Percentiles rank a stretch among this genome's conserved stretches.
These are phyloP conservation scores for Perodicticus potto DNA, from an alignment of 2,797 vertebrate genomes.

Conservation along the genomic window DNA sequence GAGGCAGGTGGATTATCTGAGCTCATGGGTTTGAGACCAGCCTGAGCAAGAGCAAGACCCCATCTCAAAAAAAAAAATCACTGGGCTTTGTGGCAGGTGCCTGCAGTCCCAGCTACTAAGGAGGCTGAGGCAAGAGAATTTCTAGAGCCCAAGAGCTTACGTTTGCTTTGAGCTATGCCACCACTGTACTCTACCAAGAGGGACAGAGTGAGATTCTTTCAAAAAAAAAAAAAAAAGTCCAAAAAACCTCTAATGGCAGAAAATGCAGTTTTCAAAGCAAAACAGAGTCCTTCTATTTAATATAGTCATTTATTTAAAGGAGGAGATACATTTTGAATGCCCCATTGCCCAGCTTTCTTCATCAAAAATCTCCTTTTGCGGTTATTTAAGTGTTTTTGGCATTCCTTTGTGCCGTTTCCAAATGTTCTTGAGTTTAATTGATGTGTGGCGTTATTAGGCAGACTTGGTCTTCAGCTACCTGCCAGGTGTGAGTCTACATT, in stretches of 20 bases:
- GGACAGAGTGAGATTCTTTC: no score
- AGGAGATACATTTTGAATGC: neutral
- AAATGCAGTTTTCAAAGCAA: slow-evolving; percentile 1
- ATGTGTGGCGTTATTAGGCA: neutral
- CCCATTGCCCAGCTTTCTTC: neutral
- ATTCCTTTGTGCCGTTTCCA: neutral
- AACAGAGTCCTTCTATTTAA: neutral
- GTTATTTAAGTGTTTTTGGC: neutral
- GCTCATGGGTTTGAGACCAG: no score
- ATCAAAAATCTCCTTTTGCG: neutral
- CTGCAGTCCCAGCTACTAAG: no score
- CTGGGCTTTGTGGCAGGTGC: no score
- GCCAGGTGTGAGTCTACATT: neutral
- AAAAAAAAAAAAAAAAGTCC: no score
- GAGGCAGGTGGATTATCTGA: no score
- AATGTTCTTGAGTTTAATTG: neutral
- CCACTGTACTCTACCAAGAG: no score
- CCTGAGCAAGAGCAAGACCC: no score
- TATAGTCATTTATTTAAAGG: neutral
- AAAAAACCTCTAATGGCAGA: neutral
- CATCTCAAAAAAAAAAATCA: no score
- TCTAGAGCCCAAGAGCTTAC: no score
- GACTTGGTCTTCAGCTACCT: neutral
- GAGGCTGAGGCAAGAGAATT: no score
- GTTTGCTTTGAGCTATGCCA: no score